Evolutionary conservation across 92 coral and sea anemone species (phyloP).

Genomic region (Pocillopora grandis): DNA sequence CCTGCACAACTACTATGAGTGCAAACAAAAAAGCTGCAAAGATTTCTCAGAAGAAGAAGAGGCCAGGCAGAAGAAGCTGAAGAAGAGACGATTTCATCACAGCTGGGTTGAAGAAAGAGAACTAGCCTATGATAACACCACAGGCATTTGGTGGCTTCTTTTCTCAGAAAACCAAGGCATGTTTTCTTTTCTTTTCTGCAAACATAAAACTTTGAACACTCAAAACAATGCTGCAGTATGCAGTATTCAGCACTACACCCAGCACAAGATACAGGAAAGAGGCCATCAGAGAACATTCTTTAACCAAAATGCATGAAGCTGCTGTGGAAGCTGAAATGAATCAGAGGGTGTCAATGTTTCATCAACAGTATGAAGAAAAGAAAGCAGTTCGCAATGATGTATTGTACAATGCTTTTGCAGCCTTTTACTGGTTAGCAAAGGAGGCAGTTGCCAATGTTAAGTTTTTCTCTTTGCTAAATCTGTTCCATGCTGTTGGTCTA

Average conservation of each 20-base stretch:
- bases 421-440: constrained; percentile 48
- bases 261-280: constrained; percentile 34
- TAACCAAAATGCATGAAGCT: constrained; percentile 32
- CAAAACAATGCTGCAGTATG: constrained; percentile 46
- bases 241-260: constrained; percentile 35
- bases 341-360: constrained; percentile 42
- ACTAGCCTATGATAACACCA: constrained; percentile 28
- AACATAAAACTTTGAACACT: constrained; percentile 37
- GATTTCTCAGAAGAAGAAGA: constrained; percentile 31
- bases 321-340: constrained; percentile 48
- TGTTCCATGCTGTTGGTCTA: constrained; percentile 37
- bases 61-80: constrained; percentile 19
- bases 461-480: constrained; percentile 31
- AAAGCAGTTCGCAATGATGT: constrained; percentile 33
- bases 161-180: constrained; percentile 40
- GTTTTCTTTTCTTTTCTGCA: constrained; percentile 37
- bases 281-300: constrained; percentile 35
- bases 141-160: constrained; percentile 51
- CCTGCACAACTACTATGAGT: constrained; percentile 36
- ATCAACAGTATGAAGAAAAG: constrained; percentile 17
- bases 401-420: constrained; percentile 46
- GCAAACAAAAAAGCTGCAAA: constrained; percentile 41
- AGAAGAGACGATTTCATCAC: constrained; percentile 40
- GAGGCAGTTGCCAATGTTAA: constrained; percentile 44
- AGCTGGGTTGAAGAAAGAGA: constrained; percentile 45